Conservation (phyloP, 2,797 vertebrate genomes). For the Neoniphon sammara region DNA sequence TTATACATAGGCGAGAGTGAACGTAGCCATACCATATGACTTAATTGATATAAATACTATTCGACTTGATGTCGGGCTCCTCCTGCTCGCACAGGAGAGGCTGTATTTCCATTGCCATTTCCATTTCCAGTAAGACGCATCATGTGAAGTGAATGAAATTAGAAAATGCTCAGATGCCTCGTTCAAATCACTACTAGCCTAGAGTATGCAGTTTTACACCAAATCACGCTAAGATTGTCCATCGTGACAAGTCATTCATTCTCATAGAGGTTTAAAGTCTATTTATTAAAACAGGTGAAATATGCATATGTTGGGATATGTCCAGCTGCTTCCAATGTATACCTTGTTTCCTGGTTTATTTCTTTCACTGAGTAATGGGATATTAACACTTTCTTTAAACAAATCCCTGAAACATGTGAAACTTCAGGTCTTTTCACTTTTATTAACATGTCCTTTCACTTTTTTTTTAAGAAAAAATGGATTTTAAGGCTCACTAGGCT, state of each 20-base stretch:
- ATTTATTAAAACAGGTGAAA: neutral
- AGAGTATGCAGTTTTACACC: neutral
- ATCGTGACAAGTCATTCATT: neutral
- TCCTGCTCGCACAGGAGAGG: neutral
- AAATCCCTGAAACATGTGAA: too few species aligned
- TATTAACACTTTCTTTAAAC: too few species aligned
- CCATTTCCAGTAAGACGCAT: neutral
- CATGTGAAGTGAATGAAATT: neutral
- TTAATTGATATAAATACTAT: slow-evolving; percentile 36
- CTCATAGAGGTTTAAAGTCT: neutral
- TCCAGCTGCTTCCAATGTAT: neutral
- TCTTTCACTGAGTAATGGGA: too few species aligned
- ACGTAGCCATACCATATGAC: slow-evolving; percentile 3
- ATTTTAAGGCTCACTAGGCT: too few species aligned
- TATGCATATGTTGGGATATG: neutral
- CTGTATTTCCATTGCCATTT: neutral
- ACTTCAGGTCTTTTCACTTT: too few species aligned
- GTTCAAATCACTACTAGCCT: neutral
- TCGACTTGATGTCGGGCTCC: slow-evolving; percentile 5
- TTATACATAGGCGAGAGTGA: slow-evolving; percentile 74
- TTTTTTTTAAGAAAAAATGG: too few species aligned
- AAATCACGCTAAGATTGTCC: neutral
- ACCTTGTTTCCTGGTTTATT: too few species aligned
- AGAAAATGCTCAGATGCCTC: neutral
- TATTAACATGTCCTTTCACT: too few species aligned